Evolutionary conservation across 2,888 invertebrate genomes (phyloP).

Genomic region (Tiliacea citrago): DNA sequence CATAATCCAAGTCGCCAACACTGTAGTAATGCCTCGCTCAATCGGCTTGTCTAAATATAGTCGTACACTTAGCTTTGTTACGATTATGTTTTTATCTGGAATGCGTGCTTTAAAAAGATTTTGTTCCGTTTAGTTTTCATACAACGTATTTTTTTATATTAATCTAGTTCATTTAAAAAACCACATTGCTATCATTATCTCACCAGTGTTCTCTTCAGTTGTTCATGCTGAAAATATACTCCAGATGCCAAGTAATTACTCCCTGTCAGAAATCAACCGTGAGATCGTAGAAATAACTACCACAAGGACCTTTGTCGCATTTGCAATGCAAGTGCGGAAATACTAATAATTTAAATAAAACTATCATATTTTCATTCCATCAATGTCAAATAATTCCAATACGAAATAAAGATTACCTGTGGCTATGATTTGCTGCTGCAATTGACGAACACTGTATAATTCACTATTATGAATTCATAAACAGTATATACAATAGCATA

Average conservation of each 20-base stretch:
- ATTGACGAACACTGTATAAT: constrained; percentile 25
- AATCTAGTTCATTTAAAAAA: background rate
- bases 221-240: background rate
- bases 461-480: constrained; percentile 18
- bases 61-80: constrained; percentile 46
- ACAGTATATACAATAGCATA: constrained; percentile 15
- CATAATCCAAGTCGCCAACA: constrained; percentile 68
- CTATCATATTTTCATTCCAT: background rate
- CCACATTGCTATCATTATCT: background rate
- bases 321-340: background rate
- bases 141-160: background rate
- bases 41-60: constrained; percentile 54
- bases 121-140: background rate
- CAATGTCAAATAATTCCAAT: constrained; percentile 4
- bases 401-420: background rate
- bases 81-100: constrained; percentile 32
- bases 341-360: background rate
- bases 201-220: background rate
- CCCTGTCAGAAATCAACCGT: background rate
- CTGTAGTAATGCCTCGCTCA: constrained; percentile 41
- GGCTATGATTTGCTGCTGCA: background rate
- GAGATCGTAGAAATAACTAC: background rate
- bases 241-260: background rate
- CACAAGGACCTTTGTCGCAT: background rate
- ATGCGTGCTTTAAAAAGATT: constrained; percentile 8